Evolutionary conservation across 1,140 invertebrate species (phyloP).

Genomic region (Agrilus planipennis): DNA sequence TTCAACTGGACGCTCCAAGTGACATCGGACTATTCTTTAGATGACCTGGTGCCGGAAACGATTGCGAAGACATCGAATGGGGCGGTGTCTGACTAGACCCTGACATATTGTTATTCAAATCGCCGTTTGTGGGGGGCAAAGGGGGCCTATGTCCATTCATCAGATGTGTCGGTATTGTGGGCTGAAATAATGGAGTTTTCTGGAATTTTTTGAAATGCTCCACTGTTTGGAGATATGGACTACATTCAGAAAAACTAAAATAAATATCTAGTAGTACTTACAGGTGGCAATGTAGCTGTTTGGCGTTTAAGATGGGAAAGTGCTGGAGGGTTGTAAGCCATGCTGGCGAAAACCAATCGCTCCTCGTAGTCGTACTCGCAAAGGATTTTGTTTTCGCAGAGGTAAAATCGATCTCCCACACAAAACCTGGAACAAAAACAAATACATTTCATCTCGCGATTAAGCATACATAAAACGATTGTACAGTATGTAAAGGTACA

Average conservation of each 20-base stretch:
- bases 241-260: not conserved
- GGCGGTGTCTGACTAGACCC: constrained; percentile 23
- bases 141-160: constrained; percentile 30
- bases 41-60: constrained; percentile 25
- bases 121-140: constrained; percentile 27
- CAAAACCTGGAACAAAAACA: constrained; percentile 67
- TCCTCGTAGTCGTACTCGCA: constrained; percentile 97
- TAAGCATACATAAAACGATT: too few species aligned
- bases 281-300: constrained; percentile 26
- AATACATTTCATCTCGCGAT: constrained; percentile 2
- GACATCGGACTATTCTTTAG: constrained; percentile 29
- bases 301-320: constrained; percentile 73
- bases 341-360: constrained; percentile 77
- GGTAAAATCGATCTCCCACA: constrained; percentile 90
- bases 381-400: constrained; percentile 94
- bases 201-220: too few species aligned
- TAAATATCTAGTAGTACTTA: constrained; percentile 16
- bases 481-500: too few species aligned
- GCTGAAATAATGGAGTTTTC: constrained; percentile 18
- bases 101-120: constrained; percentile 33
- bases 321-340: constrained; percentile 80
- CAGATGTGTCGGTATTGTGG: constrained; percentile 29
- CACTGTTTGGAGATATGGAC: not conserved
- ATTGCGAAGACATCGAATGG: constrained; percentile 23
- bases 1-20: constrained; percentile 33